Base-by-base conservation (phyloP, 1,140 invertebrate genomes). In the Apis laboriosa region DNA sequence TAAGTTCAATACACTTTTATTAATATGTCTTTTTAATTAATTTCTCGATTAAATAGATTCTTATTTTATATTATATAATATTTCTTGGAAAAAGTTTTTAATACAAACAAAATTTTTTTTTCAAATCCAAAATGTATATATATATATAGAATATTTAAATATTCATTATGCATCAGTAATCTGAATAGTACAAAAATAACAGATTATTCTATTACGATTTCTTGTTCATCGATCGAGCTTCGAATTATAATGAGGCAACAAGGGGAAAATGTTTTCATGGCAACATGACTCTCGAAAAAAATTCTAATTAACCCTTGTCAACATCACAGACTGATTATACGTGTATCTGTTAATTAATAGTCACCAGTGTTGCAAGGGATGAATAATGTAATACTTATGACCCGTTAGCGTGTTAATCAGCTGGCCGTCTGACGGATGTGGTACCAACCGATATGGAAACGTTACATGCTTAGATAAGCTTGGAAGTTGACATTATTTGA, bases 321-420 rank as follows among this genome's bases (percentile, higher is more conserved):
- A 81, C 79, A 81, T 84, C 76, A 49, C 58, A 60, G 81, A 77
- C 55, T 81, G 79, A 84, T 88, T 80, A 79, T 56, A 63, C 60
- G 56, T 34, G 56, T 78, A 75, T 66, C 64, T 63, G 86, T 88
- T 88, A 85, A 88, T 88, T 88, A 88, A 88, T 79, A 78, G 72
- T 61, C 79, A 21, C 53, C 19, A 66, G 34, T 70, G 68, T 73
- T 61, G 49, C 43, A 53, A 24, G 56, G 74, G 71, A 86, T 89
- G 88, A 88, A 90, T 90, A 90, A 90, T 90, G 84, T 84, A 87
- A 90, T 90, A 82, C 74, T 78, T 80, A 83, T 61, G 87, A 80
- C 80, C 77, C 70, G 86, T 88, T 89, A 79, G 85, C 83, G 76
- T 80, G 71, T 83, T 87, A 90, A 90, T 90, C 85, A 87, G 68